These are phyloP conservation scores for Pseudochirops cupreus DNA, from an alignment of 2,797 vertebrate species.

Conservation along the genomic window DNA sequence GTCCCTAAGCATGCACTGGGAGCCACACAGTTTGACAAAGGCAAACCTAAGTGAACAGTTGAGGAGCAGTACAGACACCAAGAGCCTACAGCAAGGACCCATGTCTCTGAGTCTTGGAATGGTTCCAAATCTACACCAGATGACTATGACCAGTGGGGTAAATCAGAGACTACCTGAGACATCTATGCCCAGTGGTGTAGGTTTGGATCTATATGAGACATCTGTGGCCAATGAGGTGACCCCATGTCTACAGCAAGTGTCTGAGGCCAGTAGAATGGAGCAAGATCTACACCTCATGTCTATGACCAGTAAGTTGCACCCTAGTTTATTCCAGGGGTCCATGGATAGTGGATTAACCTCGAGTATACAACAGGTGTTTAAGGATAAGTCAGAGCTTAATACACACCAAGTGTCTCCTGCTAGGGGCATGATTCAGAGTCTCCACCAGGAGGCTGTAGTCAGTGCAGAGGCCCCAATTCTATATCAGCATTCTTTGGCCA, in stretches of 20 bases:
- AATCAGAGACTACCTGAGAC: not conserved
- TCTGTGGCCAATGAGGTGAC: accelerated
- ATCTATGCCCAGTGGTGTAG: not conserved
- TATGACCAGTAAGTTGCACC: not conserved
- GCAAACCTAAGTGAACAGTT: not conserved
- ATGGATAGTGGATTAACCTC: not conserved
- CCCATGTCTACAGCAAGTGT: accelerated
- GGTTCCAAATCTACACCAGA: accelerated
- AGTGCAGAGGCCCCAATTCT: not conserved
- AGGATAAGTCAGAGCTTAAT: not conserved
- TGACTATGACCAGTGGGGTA: not conserved
- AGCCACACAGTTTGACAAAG: not conserved
- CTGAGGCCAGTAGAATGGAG: accelerated
- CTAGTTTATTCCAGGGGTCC: not conserved
- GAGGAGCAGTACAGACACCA: not conserved
- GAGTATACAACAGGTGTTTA: not conserved
- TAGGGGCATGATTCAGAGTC: not conserved
- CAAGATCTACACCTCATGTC: not conserved
- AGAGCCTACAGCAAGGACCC: not conserved
- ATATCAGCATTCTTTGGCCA: not conserved
- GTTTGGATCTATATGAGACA: not conserved
- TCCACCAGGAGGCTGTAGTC: not conserved
- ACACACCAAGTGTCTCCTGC: not conserved
- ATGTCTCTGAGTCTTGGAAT: not conserved
- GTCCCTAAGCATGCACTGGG: not conserved